Base-by-base conservation (phyloP, 2,888 invertebrate species). In the Microctonus brassicae region DNA sequence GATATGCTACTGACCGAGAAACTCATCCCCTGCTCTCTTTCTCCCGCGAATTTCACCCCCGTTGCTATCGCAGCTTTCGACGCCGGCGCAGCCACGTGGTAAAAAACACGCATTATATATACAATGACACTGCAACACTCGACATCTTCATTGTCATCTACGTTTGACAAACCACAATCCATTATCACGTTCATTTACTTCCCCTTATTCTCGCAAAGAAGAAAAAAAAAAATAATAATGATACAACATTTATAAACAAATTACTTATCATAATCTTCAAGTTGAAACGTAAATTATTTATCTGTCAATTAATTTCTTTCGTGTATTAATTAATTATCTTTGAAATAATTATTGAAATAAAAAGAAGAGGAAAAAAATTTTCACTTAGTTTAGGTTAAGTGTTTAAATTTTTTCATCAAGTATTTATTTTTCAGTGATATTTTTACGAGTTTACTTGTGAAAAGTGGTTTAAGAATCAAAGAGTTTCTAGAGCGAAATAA, bases 1-100 rank as follows among this genome's bases (percentile, higher is more conserved):
- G 79, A 82, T 84, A 81, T 83, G 85, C 83, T 81, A 85, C 85
- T 85, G 82, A 76, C 79, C 75, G 74, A 36, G 24, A 78, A 81
- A 80, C 78, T 73, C 47, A 47, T 76, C 73, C 78, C 75, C 72
- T 29, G 29, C 7, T 73, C 7, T 73, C 69, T 70, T 73, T 60
- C 72, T 63, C 73, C 75, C 68, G 53, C 69, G 61, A 71, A 66
- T 26, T 61, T 61, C 75, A 76, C 66, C 74, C 78, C 65, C 76
- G 73, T 24, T n/a, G 57, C 57, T 9, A n/a, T 57, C 24, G 9
- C 24, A 36, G 17, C 10, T n/a, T 80, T 81, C 82, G 84, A 85
- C 83, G 80, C 78, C 78, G 80, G 85, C 85, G 85, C 85, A 80
- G 78, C 83, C 83, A 83, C 82, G 84, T 84, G 85, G 83, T 78